Base-by-base conservation (phyloP, 1,140 invertebrate species). In the Drosophila subpulchrella region DNA sequence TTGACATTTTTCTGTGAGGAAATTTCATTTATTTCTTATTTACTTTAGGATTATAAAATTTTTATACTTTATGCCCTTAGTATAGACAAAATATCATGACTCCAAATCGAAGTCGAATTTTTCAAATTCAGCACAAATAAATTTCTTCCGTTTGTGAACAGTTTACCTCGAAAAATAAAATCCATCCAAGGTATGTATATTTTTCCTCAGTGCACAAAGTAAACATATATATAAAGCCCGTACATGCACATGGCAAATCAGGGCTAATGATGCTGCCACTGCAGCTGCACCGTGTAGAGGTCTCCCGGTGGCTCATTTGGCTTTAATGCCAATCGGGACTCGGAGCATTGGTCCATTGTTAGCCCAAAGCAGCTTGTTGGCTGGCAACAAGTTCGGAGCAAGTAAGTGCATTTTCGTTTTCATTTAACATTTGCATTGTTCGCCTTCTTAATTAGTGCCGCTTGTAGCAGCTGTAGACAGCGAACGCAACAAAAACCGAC, bases 221-320 rank as follows among this genome's bases (percentile, higher is more conserved):
- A 55, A 13, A 39, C 36, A 20, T 20, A 12, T 4, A 20, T 57
- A 36, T 59, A 48, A 34, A 59, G 41, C 55, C 47, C 34, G 53
- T 24, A 24, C 46, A 34, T 63, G 60, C 46, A 58, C 38, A 20
- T 44, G 39, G 48, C 15, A 68, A 77, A 77, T 77, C 74, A 66
- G 51, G 70, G 66, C 65, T 78, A 88, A 88, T 82, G 58, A 79
- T 75, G 63, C 50, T 65, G 55, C 32, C 51, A 24, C 32, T 38
- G 51, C 34, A 56, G 73, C 36, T 48, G 56, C 70, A 62, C 42
- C 32, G 38, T 36, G 74, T 27, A 12, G 44, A 41, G 39, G 38
- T 56, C 74, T 75, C 55, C 62, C 53, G 51, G 39, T 58, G 50
- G 54, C 78, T 75, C 82, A 86, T 86, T 86, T 86, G 65, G 65